phyloP scores from a whole-genome alignment of 2,888 invertebrate species.

The Malacosoma neustria region DNA sequence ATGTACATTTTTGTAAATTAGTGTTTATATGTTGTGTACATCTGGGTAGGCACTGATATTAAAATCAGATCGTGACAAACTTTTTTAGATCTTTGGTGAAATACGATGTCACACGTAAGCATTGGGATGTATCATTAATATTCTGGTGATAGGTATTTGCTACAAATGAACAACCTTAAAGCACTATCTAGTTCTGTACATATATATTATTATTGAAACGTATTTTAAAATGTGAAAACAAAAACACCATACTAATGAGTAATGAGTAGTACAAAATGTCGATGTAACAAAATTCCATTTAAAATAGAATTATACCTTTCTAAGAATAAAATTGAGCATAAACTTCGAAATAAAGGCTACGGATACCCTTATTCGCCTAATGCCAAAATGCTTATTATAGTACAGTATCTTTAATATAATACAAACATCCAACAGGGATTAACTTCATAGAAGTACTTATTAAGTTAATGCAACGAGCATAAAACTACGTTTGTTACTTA shows the following conservation, averaged over 20 bases:
- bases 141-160: no score
- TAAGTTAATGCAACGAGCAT: conserved; percentile 39
- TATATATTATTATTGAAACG: no score
- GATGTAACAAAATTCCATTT: conserved; percentile 57
- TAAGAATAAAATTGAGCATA: conserved; percentile 66
- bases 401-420: conserved; percentile 31
- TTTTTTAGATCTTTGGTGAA: background rate
- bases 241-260: no score
- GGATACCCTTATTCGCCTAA: conserved; percentile 41
- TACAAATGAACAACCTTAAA: no score
- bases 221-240: no score
- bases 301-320: conserved; percentile 41
- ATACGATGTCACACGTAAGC: background rate
- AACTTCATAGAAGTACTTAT: conserved; percentile 56
- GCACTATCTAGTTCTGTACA: no score
- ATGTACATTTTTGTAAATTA: no score
- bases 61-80: no score
- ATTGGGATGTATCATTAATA: no score
- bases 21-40: no score
- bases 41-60: no score
- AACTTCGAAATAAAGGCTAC: conserved; percentile 57
- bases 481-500: conserved; percentile 37
- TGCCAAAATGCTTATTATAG: conserved; percentile 47
- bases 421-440: conserved; percentile 36
- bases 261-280: conserved; percentile 34